Evolutionary conservation across 2,888 invertebrate genomes (phyloP), one percentile per base, ranked within the genome.

Genomic region (Subacronicta megacephala): DNA sequence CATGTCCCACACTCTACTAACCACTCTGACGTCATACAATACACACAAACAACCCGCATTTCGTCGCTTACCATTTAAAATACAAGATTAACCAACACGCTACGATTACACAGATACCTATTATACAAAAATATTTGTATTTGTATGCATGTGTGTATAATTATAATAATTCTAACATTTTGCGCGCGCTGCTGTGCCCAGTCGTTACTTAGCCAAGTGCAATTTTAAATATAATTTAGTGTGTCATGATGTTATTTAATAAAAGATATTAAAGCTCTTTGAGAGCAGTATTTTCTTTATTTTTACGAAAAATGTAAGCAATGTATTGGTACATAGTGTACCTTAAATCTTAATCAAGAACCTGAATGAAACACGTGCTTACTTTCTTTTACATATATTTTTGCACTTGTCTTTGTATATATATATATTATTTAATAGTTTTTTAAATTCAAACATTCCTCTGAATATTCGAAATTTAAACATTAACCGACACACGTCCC

Each of bases 41-140:
- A 16, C 44, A 50, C 43, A 31, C 56, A 33, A 42, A 47, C 59
- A 42, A 64, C 51, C 51, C 61, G 44, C 58, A 52, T 50, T 35
- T 51, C 61, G 42, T 41, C 59, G 35, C 38, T 66, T 71, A 71
- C 70, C 63, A 70, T 82, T 85, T 79, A 75, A 85, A 89, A 86
- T 92, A 93, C 90, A 92, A 86, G 84, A 62, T 68, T 90, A 92
- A 66, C 87, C 90, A 90, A 90, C 89, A 88, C 81, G 78, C 92
- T 93, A 93, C 90, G 90, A 90, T 82, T 92, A 93, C 92, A 93
- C 88, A 85, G 89, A 88, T 86, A 87, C 90, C 90, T 92, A 90
- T 85, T 86, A 91, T 93, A 93, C 88, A 94, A 93, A 94, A 94
- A 94, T 94, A 93, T 90, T 75, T 88, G 88, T 89, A 90, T 90